Base-by-base conservation (phyloP, 1,140 invertebrate species). In the Metaphire vulgaris region DNA sequence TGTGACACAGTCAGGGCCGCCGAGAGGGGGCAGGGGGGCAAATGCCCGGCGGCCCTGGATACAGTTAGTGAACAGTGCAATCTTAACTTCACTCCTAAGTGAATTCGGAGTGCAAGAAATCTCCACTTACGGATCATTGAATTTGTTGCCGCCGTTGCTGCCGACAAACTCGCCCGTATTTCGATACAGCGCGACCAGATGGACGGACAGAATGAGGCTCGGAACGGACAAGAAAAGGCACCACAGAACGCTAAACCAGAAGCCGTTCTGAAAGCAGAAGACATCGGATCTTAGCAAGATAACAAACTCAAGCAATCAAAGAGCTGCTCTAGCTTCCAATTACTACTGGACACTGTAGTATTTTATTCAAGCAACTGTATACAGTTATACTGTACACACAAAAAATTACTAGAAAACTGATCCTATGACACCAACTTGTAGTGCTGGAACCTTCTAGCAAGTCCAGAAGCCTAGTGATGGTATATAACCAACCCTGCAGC, bases 201-300 rank as follows among this genome's bases (percentile, higher is more conserved):
- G 91, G 69, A 92, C 90, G 76, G 91, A 90, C 71, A 94, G 88
- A 74, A 93, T 87, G 81, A 95, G 90, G 41, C 92, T 90, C 32
- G 93, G 92, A 80, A 94, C 88, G 84, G 93, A 93, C 70, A 95
- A 89, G 68, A 94, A 80, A 75, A 92, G 86, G 81, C 92, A 92
- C 89, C 92, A 93, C 33, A 91, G 89, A 74, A 94, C 87, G 80
- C 92, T 92, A 79, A 92, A 90, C 93, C 94, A 95, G 85, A 92
- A 95, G 75, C 92, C 93, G 88, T 95, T 94, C 93, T 96, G 86
- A 76, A 85, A 81, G 71, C 64, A 72, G 77, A n/a, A 74, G 65
- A 33, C 6, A 21, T 32, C 1, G 29, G 6, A 76, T 30, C n/a
- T 1, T n/a, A 33, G 77, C 21, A 21, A 56, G 21, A 56, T 6